Base-by-base conservation (phyloP, 2,113 vertebrate genomes). In the Oxyruncus cristatus region DNA sequence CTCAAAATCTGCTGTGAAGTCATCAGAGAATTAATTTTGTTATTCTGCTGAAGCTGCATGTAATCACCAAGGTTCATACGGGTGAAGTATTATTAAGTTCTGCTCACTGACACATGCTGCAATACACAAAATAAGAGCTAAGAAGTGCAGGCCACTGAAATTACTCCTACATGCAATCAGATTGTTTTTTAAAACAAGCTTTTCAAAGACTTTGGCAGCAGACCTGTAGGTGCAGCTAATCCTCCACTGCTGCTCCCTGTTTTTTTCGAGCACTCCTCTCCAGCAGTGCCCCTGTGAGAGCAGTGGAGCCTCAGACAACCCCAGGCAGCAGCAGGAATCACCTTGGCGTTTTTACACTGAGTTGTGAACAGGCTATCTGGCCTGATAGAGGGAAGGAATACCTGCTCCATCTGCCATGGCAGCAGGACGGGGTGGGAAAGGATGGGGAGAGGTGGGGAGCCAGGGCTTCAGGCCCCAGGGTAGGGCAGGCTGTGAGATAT, bases 81-180 rank as follows among this genome's bases (percentile, higher is more conserved):
- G 94, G 88, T 96, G 94, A 95, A 93, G 53, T 91, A 58, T 79
- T 90, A 93, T 89, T 91, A 94, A 95, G 85, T 91, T 94, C 84
- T 94, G 89, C 77, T 91, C 77, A 58, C 70, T 78, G 77, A 94
- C 88, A 93, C 80, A n/a, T 56, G 26, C 33, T 6, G 11, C 80
- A 87, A 61, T 61, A 65, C 39, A 76, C 62, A 79, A 87, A 95
- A 74, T 52, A 81, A 89, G 41, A 91, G 74, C 77, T 49, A 72
- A 85, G 86, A 67, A 89, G 37, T 30, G 44, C 62, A 70, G 71
- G 37, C 37, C 53, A 47, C 62, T 68, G 53, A 68, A 95, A 91
- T 92, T 75, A 72, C 71, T 89, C 77, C 47, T 72, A 21, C 15
- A 2, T 35, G 41, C 58, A 79, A 22, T 68, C 74, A 65, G 47